phyloP scores from a whole-genome alignment of 2,888 invertebrate species.

The Tinea trinotella region DNA sequence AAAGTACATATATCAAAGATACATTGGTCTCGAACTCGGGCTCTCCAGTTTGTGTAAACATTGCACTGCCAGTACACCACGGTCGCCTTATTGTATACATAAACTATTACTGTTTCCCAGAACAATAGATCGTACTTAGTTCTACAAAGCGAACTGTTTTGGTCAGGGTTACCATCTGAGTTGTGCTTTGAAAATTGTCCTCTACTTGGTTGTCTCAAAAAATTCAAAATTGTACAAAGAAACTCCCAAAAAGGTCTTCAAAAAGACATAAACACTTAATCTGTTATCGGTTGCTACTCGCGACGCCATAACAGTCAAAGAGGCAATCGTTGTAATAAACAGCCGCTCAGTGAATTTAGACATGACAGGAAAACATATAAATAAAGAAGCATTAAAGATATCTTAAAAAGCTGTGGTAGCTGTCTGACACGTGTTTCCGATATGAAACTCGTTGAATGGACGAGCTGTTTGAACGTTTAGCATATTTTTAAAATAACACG shows the following conservation, averaged over 20 bases:
- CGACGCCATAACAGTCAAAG: constrained; percentile 35
- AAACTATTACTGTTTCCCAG: too few relatives aligned
- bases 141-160: too few relatives aligned
- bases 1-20: too few relatives aligned
- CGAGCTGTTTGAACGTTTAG: neutral
- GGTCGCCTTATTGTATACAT: too few relatives aligned
- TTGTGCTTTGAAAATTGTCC: too few relatives aligned
- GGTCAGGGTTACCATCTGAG: too few relatives aligned
- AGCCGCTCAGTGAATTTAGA: constrained; percentile 42
- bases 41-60: too few relatives aligned
- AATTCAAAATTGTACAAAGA: too few relatives aligned
- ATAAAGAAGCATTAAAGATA: constrained; percentile 27
- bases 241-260: constrained; percentile 5
- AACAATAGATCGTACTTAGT: too few relatives aligned
- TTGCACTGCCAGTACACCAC: too few relatives aligned
- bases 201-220: too few relatives aligned
- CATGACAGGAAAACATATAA: constrained; percentile 32
- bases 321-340: constrained; percentile 34
- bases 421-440: constrained; percentile 32
- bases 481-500: neutral
- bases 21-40: too few relatives aligned
- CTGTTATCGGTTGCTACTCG: constrained; percentile 21
- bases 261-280: constrained; percentile 5
- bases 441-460: constrained; percentile 23
- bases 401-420: constrained; percentile 44